Evolutionary conservation across 2,113 vertebrate species (phyloP).

Genomic region (Ctenomys sociabilis): DNA sequence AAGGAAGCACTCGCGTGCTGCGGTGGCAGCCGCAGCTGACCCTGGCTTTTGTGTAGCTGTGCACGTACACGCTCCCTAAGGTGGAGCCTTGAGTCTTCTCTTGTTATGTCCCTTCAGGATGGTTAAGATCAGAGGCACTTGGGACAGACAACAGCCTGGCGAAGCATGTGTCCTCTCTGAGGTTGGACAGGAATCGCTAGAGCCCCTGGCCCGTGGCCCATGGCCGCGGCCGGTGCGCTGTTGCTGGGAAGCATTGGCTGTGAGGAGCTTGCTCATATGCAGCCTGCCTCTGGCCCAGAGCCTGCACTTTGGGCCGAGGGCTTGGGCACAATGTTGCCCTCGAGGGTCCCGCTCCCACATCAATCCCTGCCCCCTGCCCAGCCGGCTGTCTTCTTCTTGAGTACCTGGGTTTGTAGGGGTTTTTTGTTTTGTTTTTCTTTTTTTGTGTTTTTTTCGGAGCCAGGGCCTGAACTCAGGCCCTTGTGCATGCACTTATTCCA

Average conservation of each 20-base stretch:
- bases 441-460: too few species aligned
- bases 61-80: fast-evolving
- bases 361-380: too few species aligned
- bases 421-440: too few species aligned
- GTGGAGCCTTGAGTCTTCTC: fast-evolving
- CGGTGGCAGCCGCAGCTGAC: background rate
- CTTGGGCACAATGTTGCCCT: background rate
- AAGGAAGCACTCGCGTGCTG: background rate
- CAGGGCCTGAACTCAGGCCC: too few species aligned
- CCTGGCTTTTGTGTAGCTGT: background rate
- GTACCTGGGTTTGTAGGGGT: too few species aligned
- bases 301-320: background rate
- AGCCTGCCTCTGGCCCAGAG: background rate
- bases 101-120: background rate
- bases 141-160: fast-evolving
- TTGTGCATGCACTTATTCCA: too few species aligned
- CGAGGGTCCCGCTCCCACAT: background rate
- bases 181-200: background rate
- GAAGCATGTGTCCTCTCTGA: background rate
- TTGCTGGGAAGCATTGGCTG: background rate
- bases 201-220: too few species aligned
- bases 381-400: too few species aligned
- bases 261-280: too few species aligned
- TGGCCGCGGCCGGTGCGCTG: background rate
- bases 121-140: background rate